These are phyloP conservation scores for Meliscaeva auricollis DNA, from an alignment of 2,888 invertebrate species.

Conservation along the genomic window DNA sequence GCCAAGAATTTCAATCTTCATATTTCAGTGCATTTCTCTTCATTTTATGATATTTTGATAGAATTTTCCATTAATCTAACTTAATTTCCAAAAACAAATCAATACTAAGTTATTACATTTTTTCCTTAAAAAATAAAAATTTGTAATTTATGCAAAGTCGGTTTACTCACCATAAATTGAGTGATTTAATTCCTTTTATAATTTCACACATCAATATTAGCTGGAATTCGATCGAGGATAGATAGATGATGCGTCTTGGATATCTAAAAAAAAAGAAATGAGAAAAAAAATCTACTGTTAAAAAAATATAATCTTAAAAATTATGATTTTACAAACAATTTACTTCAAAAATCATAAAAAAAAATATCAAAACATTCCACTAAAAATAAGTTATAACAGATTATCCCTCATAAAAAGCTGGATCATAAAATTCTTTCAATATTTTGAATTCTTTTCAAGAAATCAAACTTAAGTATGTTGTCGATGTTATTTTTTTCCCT, in stretches of 20 bases:
- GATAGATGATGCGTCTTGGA: slow-evolving; percentile 2
- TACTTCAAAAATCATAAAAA: slow-evolving; percentile 9
- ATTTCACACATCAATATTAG: slow-evolving; percentile 63
- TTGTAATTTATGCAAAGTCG: slow-evolving; percentile 59
- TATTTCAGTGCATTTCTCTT: neutral
- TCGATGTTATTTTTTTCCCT: neutral
- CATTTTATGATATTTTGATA: neutral
- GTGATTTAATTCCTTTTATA: slow-evolving; percentile 64
- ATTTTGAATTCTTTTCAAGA: neutral
- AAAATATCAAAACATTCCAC: slow-evolving; percentile 21
- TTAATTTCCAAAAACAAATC: neutral
- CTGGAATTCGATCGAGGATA: slow-evolving; percentile 33
- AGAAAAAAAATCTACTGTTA: slow-evolving; percentile 27
- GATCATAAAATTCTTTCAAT: slow-evolving; percentile 36
- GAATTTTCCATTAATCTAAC: neutral
- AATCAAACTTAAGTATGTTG: neutral
- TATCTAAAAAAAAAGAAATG: slow-evolving; percentile 48
- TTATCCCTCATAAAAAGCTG: slow-evolving; percentile 59
- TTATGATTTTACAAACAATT: slow-evolving; percentile 42
- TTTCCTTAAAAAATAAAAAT: neutral
- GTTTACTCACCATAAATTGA: slow-evolving; percentile 76
- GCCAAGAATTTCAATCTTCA: neutral
- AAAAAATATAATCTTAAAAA: slow-evolving; percentile 41
- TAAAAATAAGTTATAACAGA: slow-evolving; percentile 50
- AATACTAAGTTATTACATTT: neutral